Evolutionary conservation across 2,888 invertebrate species (phyloP), one percentile per base, ranked within the genome.

Genomic region (Dyspetes luteomarginatus): DNA sequence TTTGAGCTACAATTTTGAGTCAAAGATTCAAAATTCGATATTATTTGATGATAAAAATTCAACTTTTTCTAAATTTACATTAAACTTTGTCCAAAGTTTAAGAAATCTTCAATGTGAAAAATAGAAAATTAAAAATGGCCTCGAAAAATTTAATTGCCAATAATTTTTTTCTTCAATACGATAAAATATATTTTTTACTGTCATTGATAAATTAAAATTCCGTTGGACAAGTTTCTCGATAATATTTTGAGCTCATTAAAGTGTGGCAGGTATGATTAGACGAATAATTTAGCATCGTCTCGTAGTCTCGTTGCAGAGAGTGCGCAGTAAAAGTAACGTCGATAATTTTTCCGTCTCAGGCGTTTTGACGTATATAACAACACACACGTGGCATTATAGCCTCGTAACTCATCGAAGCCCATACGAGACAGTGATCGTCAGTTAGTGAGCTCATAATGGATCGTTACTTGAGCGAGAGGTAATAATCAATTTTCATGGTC

Each of bases 401-500:
- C 88, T 89, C 90, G 90, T 91, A 91, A 91, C 89, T 91, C 91
- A 90, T 87, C 84, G 84, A 73, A 69, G 82, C 78, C 78, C 86
- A 36, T 36, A 36, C 36, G 81, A 89, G 91, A 91, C 91, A 90
- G 90, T 91, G 91, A 91, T 91, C 91, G 91, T 91, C 91, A 91
- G 91, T 89, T 89, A 87, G 90, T 85, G 82, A 83, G 88, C 81
- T 85, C 86, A 86, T 89, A 89, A 90, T 90, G 89, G 90, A 90
- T 91, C 90, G 89, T 91, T 90, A 90, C 86, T 87, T 83, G 86
- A 7, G 75, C 83, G 86, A 84, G 87, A 86, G 87, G 55, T 75
- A 78, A 89, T 90, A 90, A 91, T 91, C 89, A 90, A 91, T 91
- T 90, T 88, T 79, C 84, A 81, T 75, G 85, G 86, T 85, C 83